Base-by-base conservation (phyloP, 1,140 invertebrate species). In the Bombus confusus region DNA sequence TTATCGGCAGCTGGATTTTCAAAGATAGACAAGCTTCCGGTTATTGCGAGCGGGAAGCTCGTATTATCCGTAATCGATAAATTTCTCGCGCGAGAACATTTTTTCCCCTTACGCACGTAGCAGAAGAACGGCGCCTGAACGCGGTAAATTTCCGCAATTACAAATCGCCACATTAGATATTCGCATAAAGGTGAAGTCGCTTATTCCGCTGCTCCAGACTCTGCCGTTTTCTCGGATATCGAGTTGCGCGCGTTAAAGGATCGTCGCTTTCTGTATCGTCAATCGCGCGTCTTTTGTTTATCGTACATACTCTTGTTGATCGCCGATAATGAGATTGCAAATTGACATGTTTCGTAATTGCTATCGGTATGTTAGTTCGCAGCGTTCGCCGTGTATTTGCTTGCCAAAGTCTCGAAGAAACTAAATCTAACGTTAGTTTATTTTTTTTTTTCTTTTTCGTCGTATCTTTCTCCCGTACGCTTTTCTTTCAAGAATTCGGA, bases 1-100 rank as follows among this genome's bases (percentile, higher is more conserved):
- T 85, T 62, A 22, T 9, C 64, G 41, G 31, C 39, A 34, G 41
- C 41, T 79, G 39, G 34, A 85, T 72, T 79, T 43, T 43, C 68
- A 72, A 39, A 13, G 39, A 22, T 25, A 37, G 22, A n/a, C 22
- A 43, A n/a, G 18, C 41, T 80, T 43, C n/a, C 41, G 31, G 75
- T 43, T 13, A 1, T 18, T 31, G 9, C 59, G 22, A 41, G 10
- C 2, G 37, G n/a, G 34, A 82, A 76, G 3, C 39, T 31, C 59
- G 59, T 8, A 34, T 43, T 15, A 22, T 9, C 41, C 34, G 13
- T 47, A 31, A 64, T 47, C 22, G 28, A 31, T 47, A 13, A 22
- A 64, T 43, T 34, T 73, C 15, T 28, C 39, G 18, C 34, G 41
- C 22, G 22, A 28, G 0, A 66, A 37, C 59, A 9, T 15, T 52